Percentiles rank a stretch among this genome's conserved stretches.
Conservation (phyloP, 1,140 invertebrate species). For the Drosophila kohkoa region DNA sequence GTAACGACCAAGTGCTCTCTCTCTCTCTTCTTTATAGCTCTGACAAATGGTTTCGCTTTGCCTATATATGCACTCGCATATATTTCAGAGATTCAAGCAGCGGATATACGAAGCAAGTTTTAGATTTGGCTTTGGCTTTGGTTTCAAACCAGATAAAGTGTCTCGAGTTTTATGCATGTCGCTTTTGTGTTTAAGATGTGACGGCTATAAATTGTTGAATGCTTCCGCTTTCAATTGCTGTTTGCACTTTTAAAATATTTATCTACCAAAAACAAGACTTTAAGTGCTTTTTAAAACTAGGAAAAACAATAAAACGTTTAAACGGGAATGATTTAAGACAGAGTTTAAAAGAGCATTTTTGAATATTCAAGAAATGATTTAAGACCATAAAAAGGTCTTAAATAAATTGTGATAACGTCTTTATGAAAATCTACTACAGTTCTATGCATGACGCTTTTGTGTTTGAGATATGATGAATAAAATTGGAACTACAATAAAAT, state of each 20-base stretch:
- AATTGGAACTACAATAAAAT: no score
- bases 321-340: no score
- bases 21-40: slow-evolving; percentile 5
- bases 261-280: background rate
- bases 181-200: background rate
- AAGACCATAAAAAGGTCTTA: no score
- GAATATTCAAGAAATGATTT: no score
- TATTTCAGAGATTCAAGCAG: background rate
- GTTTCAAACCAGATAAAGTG: slow-evolving; percentile 6
- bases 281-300: no score
- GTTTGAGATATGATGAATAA: no score
- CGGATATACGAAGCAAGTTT: background rate
- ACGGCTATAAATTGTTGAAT: background rate
- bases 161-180: background rate
- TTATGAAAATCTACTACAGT: no score
- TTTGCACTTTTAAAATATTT: background rate
- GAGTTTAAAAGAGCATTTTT: no score
- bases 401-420: no score
- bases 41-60: slow-evolving; percentile 11
- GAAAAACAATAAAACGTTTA: no score
- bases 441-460: no score
- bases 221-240: background rate
- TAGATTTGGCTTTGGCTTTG: slow-evolving; percentile 3
- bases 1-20: background rate
- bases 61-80: background rate